These are phyloP conservation scores for Lytechinus variegatus DNA, from an alignment of 35 echinoderm and acorn worm genomes.

Conservation along the genomic window DNA sequence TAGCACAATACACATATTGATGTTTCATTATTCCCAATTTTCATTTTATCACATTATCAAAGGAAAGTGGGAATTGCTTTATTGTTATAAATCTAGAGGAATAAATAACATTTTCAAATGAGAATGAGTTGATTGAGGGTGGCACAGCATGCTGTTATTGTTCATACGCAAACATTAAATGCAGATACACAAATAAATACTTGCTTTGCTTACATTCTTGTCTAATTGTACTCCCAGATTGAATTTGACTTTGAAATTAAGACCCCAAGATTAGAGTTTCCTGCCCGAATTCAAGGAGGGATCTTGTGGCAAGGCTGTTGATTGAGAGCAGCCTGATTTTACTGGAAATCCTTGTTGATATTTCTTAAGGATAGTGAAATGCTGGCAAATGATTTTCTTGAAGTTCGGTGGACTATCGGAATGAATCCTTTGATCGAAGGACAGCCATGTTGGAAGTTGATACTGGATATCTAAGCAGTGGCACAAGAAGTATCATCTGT, in stretches of 20 bases:
- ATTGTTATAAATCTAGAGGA: background rate
- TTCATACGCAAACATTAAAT: background rate
- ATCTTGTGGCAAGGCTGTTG: background rate
- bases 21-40: background rate
- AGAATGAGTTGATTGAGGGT: background rate
- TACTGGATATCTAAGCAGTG: background rate
- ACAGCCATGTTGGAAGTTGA: background rate
- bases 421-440: background rate
- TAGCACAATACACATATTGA: background rate
- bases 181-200: background rate
- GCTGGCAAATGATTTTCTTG: background rate
- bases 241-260: constrained; percentile 20
- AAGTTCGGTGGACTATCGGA: background rate
- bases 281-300: background rate
- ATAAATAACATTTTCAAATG: background rate
- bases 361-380: background rate
- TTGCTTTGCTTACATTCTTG: background rate
- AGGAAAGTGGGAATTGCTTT: background rate
- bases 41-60: background rate
- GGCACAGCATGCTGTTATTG: background rate
- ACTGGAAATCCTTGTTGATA: background rate
- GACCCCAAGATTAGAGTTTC: background rate
- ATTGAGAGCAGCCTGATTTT: background rate
- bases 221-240: background rate
- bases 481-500: background rate